Evolutionary conservation across 2,888 invertebrate genomes (phyloP).

Genomic region (Pandemis heparana): DNA sequence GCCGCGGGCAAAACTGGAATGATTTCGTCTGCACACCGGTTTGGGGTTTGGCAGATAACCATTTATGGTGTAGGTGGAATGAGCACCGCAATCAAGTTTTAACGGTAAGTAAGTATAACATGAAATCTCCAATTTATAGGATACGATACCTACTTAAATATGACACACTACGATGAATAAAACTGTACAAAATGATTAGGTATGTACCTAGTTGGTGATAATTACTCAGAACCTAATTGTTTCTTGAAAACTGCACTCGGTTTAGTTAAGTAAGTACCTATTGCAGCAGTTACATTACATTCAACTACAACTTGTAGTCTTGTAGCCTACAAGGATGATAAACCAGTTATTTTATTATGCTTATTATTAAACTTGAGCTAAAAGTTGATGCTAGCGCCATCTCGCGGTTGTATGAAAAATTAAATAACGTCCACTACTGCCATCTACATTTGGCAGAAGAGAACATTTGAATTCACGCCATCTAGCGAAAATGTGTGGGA

Average conservation of each 20-base stretch:
- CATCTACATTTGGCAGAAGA: not conserved
- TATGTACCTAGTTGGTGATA: no score
- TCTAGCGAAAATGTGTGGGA: not conserved
- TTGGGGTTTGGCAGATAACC: conserved; percentile 25
- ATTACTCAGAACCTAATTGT: no score
- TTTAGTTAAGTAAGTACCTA: no score
- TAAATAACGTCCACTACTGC: not conserved
- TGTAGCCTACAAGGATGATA: no score
- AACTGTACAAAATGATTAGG: no score
- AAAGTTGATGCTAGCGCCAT: conserved; percentile 3
- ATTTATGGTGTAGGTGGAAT: conserved; percentile 28
- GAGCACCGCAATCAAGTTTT: conserved; percentile 11
- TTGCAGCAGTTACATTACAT: no score
- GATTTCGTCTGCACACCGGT: conserved; percentile 23
- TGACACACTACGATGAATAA: no score
- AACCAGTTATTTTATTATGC: not conserved
- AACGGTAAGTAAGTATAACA: not conserved
- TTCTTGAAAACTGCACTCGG: no score
- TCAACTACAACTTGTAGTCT: no score
- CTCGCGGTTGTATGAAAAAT: not conserved
- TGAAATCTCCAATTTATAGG: not conserved
- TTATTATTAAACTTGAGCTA: not conserved
- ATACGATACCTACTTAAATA: not conserved
- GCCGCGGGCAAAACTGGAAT: conserved; percentile 14
- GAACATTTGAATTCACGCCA: conserved; percentile 5